Evolutionary conservation across 2,888 invertebrate genomes (phyloP).

Genomic region (Syritta pipiens): DNA sequence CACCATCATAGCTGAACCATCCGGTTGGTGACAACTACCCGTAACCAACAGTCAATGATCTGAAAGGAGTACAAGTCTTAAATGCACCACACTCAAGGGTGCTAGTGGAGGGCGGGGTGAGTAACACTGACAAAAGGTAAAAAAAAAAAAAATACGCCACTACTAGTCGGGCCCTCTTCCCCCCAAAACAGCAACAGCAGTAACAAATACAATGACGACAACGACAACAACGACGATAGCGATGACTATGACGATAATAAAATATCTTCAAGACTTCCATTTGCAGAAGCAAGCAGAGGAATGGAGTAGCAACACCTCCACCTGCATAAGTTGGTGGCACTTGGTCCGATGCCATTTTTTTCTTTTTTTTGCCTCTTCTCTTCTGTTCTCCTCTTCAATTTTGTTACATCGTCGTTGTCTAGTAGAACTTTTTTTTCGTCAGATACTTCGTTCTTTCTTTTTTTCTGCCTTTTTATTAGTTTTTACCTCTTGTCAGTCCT

Average conservation of each 20-base stretch:
- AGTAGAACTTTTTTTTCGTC: conserved; percentile 28
- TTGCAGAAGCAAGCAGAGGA: conserved; percentile 40
- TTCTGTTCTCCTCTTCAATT: background rate
- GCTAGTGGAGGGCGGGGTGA: background rate
- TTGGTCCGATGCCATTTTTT: conserved; percentile 47
- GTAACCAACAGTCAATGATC: conserved; percentile 67
- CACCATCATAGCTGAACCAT: too few relatives aligned
- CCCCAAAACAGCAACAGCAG: too few relatives aligned
- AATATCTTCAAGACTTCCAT: conserved; percentile 52
- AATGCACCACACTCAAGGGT: conserved; percentile 15
- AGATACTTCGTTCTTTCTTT: conserved; percentile 28
- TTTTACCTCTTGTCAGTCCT: background rate
- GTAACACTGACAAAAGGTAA: conserved; percentile 22
- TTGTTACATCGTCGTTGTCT: conserved; percentile 20
- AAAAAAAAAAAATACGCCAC: conserved; percentile 33
- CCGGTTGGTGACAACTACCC: conserved; percentile 46
- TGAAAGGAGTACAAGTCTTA: conserved; percentile 65
- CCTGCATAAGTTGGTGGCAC: conserved; percentile 33
- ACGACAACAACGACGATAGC: conserved; percentile 10
- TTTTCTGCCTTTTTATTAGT: conserved; percentile 32
- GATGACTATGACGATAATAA: conserved; percentile 25
- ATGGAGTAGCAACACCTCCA: conserved; percentile 43
- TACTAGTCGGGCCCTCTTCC: too few relatives aligned
- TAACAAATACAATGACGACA: conserved; percentile 1
- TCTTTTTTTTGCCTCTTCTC: background rate